Base-by-base conservation (phyloP, 2,888 invertebrate species). In the Leucophenga montana region DNA sequence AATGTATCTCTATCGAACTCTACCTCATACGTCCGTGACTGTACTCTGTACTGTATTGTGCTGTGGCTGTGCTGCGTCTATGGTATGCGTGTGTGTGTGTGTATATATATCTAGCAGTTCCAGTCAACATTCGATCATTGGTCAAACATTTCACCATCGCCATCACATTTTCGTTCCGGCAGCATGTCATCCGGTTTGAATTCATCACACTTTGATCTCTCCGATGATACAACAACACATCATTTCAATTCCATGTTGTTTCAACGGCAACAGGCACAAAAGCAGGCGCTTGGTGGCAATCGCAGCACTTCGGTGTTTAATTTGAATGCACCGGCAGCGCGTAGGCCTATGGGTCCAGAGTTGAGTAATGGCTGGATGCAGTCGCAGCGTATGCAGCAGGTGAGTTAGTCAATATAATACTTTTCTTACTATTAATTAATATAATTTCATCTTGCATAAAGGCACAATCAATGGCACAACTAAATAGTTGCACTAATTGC, bases 391-490 rank as follows among this genome's bases (percentile, higher is more conserved):
- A 90, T 93, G 89, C 91, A 92, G 78, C 93, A 93, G 89, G 93
- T 92, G 86, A 84, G 75, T 59, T 3, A 0, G n/a, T 6, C 6
- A 3, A 27, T 3, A n/a, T 1, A 50, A 50, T 50, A 18, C 27
- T 53, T 33, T 54, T 31, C 33, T 6, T 16, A 27, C 14, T n/a
- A 1, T 3, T 39, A 8, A 11, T 39, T 39, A 11, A 39, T 39
- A 33, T 11, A 8, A 11, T 39, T 39, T 39, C 0, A 57, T 1
- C 0, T 0, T 22, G n/a, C 8, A n/a, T 68, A 5, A 69, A 94
- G 93, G 92, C 93, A 0, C 93, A 93, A 79, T 94, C 94, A 0
- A 91, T 93, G 91, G 93, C 93, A 0, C 93, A 93, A 66, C 83
- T 94, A 8, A 92, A 92, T 81, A 39, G 39, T 11, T 92, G 92